phyloP scores from a whole-genome alignment of 2,113 vertebrate genomes.

The Odocoileus hemionus region DNA sequence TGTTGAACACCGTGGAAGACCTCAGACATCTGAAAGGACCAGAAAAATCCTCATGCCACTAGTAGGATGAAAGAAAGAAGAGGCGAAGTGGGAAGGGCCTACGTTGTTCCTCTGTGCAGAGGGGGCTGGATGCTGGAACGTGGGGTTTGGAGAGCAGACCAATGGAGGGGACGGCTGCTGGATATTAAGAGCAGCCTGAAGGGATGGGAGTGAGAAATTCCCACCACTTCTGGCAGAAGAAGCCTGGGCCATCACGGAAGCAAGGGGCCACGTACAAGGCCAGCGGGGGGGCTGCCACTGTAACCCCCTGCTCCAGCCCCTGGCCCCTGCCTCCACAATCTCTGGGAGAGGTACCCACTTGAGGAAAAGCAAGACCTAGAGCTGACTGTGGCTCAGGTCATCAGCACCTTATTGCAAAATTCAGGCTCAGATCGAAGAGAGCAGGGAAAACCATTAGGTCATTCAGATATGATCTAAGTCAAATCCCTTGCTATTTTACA shows the following conservation, averaged over 20 bases:
- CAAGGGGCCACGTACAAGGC: background rate
- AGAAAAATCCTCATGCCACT: no score
- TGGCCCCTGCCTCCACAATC: background rate
- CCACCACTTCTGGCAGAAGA: background rate
- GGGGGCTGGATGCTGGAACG: background rate
- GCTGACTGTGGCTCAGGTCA: background rate
- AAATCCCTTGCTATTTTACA: background rate
- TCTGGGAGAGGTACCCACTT: background rate
- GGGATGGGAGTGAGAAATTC: background rate
- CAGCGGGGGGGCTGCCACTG: rapidly evolving
- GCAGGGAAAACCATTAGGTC: background rate
- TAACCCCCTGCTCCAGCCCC: background rate
- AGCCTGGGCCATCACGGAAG: background rate
- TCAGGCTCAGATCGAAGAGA: background rate
- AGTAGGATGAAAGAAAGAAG: no score
- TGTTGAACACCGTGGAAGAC: no score
- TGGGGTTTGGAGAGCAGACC: background rate
- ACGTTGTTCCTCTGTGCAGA: no score
- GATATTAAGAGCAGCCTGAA: background rate
- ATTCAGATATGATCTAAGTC: background rate
- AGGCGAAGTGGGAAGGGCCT: no score
- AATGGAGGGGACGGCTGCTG: background rate
- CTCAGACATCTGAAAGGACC: no score
- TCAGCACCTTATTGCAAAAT: background rate
- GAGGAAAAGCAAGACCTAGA: background rate